Percentiles rank a stretch among this genome's conserved stretches.
Conservation (phyloP, 2,113 vertebrate species). For the Sialia sialis region DNA sequence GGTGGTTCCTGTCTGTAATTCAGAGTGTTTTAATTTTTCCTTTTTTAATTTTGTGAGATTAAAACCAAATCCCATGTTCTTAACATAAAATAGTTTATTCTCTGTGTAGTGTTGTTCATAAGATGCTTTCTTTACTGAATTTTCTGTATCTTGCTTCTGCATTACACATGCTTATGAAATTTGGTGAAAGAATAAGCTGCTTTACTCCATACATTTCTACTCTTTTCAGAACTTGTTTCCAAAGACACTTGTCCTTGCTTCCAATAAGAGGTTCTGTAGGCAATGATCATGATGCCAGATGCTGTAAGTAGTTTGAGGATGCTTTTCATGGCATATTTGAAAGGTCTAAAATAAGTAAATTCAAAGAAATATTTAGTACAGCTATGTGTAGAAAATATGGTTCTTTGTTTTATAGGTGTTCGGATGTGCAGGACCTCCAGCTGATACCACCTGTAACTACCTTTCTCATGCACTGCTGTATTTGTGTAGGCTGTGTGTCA, state of each 20-base stretch:
- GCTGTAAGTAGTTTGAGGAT: not conserved
- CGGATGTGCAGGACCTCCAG: not conserved
- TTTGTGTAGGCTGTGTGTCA: not conserved
- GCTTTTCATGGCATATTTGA: not conserved
- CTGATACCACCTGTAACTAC: not conserved
- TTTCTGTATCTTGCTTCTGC: not conserved
- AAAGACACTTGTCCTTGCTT: not conserved
- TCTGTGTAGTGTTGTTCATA: not conserved
- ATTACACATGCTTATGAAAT: not conserved
- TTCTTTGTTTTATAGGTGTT: not conserved
- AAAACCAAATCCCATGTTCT: not conserved
- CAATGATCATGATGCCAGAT: not conserved
- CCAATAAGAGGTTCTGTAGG: not conserved
- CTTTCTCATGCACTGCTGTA: not conserved
- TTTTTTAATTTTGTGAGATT: not conserved
- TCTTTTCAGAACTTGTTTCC: not conserved
- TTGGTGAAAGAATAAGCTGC: not conserved
- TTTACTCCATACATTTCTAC: not conserved
- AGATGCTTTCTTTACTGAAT: not conserved
- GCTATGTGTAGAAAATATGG: not conserved
- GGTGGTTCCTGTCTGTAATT: not conserved
- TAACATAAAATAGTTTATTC: not conserved
- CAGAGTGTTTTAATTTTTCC: not conserved
- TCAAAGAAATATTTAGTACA: not conserved
- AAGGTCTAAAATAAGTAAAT: not conserved